These are phyloP conservation scores for Notiomystis cincta DNA, from an alignment of 2,113 vertebrate genomes.

Conservation along the genomic window DNA sequence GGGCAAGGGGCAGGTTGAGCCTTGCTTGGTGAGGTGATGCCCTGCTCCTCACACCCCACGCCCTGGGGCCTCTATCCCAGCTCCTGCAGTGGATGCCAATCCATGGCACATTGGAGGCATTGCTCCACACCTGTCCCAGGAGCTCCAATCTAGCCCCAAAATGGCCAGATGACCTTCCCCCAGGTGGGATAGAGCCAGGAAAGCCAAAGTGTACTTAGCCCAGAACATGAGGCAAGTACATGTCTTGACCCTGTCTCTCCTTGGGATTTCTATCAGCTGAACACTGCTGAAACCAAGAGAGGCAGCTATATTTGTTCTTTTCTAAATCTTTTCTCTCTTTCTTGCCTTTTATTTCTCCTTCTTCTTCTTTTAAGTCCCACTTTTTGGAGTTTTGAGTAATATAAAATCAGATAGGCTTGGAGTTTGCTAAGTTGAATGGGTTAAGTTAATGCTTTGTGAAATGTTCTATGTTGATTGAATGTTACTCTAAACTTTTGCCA, in stretches of 20 bases:
- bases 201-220: neutral
- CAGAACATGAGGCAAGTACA: neutral
- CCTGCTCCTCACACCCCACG: neutral
- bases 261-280: neutral
- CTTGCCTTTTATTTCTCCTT: neutral
- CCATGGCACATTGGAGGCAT: neutral
- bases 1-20: too few species aligned
- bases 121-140: neutral
- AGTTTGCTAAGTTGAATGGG: neutral
- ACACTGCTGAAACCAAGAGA: neutral
- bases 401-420: neutral
- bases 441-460: neutral
- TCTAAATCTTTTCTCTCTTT: neutral
- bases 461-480: neutral
- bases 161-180: neutral
- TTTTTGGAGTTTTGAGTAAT: neutral
- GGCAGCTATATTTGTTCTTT: neutral
- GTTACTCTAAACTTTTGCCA: neutral
- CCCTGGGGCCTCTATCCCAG: neutral
- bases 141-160: neutral
- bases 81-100: neutral
- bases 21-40: neutral
- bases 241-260: neutral
- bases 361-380: neutral
- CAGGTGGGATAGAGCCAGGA: neutral